Evolutionary conservation across 2,113 vertebrate species (phyloP), one percentile per base, ranked within the genome.

Genomic region (Steatornis caripensis): DNA sequence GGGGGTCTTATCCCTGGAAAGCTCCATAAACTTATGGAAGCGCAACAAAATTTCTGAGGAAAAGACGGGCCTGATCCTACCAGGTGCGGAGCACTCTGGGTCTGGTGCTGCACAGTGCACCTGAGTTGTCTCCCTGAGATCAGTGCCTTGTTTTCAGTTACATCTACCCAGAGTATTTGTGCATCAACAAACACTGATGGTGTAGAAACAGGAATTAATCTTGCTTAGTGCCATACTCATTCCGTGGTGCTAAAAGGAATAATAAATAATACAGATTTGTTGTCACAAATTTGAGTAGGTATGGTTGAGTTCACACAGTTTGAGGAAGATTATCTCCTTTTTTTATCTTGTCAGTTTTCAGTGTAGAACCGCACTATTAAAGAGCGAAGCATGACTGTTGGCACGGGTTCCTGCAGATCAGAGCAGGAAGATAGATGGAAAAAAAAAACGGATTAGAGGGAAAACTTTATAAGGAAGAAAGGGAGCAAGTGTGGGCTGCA

Each of bases 361-460:
- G 32, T 37, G 88, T 84, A 77, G 88, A 70, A 48, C 46, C 64
- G 46, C 27, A 18, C 60, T 89, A 15, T 66, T 90, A 93, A 84
- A 96, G 76, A 93, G 93, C 81, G 83, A 94, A 95, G 90, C 90
- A 90, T 91, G 90, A 93, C 91, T 90, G 88, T 80, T 97, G 93
- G 72, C 76, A 93, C 43, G 55, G 83, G 85, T 83, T 94, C 82
- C 92, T 0, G 6, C 68, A 80, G 92, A 88, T 92, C 71, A 51
- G 92, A 88, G 66, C 68, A 43, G 82, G 55, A 90, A 66, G 46
- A 45, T 37, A 51, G 54, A 71, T 85, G 39, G 41, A 23, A 75
- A 75, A 93, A 75, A 75, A 93, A 84, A 91, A 91, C 58, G 55
- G 49, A 34, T 84, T 87, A 68, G 22, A 65, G 29, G 39, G 69